Conservation (phyloP, 2,113 vertebrate species). For the Amazona vittata region DNA sequence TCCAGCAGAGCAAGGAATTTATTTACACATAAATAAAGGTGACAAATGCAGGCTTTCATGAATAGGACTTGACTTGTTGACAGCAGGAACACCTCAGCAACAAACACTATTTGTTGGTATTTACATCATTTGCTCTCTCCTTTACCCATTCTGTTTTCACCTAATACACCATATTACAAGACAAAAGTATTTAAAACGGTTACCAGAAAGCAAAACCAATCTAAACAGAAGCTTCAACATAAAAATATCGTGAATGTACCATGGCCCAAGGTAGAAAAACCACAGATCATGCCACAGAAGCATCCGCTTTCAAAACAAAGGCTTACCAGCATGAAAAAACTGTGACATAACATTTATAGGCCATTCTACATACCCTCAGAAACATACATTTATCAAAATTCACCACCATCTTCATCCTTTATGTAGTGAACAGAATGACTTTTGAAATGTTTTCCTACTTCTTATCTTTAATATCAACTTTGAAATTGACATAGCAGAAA, state of each 20-base stretch:
- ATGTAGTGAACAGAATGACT: neutral
- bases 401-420: neutral
- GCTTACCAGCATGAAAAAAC: neutral
- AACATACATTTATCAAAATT: neutral
- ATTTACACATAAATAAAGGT: neutral
- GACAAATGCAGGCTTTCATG: neutral
- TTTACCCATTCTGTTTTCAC: neutral
- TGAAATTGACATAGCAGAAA: neutral
- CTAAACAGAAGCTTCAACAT: neutral
- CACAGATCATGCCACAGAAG: neutral
- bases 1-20: neutral
- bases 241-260: neutral
- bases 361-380: neutral
- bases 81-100: neutral
- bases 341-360: neutral
- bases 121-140: neutral
- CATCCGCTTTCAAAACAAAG: neutral
- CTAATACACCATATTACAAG: neutral
- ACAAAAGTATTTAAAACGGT: neutral
- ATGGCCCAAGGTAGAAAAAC: neutral
- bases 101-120: neutral
- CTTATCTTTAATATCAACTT: neutral
- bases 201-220: neutral
- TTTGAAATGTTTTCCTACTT: neutral
- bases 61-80: neutral